These are phyloP conservation scores for Falco naumanni DNA, from an alignment of 2,797 vertebrate species.

Conservation along the genomic window DNA sequence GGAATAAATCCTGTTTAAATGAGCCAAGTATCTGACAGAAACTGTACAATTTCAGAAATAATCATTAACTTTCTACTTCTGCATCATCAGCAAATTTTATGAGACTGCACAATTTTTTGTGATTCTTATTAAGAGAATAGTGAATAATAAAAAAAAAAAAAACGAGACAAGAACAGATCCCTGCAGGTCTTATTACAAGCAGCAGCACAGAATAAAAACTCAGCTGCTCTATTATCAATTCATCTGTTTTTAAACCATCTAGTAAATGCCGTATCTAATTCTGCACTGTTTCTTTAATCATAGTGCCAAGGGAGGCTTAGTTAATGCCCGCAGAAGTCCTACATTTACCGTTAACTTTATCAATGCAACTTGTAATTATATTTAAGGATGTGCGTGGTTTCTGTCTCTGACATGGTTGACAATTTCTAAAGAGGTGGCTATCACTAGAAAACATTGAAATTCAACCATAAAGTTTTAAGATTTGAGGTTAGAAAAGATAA, in stretches of 20 bases:
- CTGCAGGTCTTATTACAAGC: background rate
- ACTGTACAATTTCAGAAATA: background rate
- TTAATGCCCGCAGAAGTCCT: background rate
- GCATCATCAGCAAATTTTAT: conserved; percentile 23
- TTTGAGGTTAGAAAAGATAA: background rate
- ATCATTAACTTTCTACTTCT: conserved; percentile 3
- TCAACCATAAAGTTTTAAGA: background rate
- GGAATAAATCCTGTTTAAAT: background rate
- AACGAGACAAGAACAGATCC: background rate
- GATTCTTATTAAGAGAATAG: background rate
- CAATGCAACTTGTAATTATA: background rate
- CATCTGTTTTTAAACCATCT: background rate
- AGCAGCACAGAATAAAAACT: background rate
- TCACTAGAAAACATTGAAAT: background rate
- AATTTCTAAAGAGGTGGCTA: background rate
- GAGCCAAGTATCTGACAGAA: conserved; percentile 50
- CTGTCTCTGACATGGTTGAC: background rate
- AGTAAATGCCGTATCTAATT: background rate
- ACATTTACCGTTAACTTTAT: background rate
- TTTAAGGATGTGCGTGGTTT: background rate
- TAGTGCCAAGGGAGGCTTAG: background rate
- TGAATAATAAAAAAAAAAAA: background rate
- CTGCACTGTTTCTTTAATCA: background rate
- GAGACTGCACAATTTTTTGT: background rate
- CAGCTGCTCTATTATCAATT: background rate